These are phyloP conservation scores for Squalus acanthias DNA, from an alignment of 2,797 vertebrate species.

Conservation along the genomic window DNA sequence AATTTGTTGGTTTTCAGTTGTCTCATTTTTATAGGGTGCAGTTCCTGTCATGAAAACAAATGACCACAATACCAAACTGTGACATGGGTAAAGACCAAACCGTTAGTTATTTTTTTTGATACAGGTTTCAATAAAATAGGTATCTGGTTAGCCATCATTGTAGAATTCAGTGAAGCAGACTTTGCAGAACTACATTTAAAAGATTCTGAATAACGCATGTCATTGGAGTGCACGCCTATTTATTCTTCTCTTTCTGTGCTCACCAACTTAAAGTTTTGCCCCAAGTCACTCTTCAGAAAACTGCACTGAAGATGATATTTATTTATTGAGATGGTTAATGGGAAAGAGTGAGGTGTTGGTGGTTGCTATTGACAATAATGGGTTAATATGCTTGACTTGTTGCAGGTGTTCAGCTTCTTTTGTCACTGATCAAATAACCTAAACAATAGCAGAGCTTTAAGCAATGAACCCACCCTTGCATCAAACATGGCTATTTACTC, in stretches of 20 bases:
- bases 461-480: neutral
- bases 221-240: neutral
- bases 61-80: neutral
- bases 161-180: neutral
- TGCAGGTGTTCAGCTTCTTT: constrained; percentile 12
- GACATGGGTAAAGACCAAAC: neutral
- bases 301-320: neutral
- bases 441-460: neutral
- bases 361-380: neutral
- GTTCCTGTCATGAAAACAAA: neutral
- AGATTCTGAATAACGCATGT: neutral
- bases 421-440: neutral
- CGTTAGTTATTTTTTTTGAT: neutral
- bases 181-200: neutral
- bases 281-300: neutral
- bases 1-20: neutral
- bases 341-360: neutral
- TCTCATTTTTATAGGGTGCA: neutral
- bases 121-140: neutral
- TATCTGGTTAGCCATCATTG: no score
- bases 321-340: neutral
- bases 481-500: neutral
- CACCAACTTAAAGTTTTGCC: neutral
- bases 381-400: neutral
- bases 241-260: neutral